Conservation (phyloP, 2,888 invertebrate species). For the Pseudoips prasinana region DNA sequence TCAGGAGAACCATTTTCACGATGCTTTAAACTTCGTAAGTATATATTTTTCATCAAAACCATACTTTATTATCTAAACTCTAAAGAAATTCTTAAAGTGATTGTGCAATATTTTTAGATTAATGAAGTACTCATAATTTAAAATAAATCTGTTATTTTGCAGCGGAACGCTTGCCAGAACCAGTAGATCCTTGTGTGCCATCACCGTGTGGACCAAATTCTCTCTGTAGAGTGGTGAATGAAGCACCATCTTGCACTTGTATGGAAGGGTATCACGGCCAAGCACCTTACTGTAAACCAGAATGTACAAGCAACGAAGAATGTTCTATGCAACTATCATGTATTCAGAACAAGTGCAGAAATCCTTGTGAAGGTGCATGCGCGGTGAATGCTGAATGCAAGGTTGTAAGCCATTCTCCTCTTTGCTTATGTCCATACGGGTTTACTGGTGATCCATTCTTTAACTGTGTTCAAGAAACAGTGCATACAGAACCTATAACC, state of each 20-base stretch:
- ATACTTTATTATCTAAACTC: too few species aligned
- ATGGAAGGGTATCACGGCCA: constrained; percentile 85
- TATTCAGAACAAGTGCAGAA: constrained; percentile 88
- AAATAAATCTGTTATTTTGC: constrained; percentile 24
- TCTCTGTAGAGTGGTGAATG: constrained; percentile 85
- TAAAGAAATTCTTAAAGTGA: too few species aligned
- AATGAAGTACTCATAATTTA: too few species aligned
- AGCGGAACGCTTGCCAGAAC: constrained; percentile 76
- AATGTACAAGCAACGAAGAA: constrained; percentile 90
- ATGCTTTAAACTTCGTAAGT: constrained; percentile 81
- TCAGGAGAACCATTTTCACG: constrained; percentile 86
- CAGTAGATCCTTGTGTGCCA: constrained; percentile 86
- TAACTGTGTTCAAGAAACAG: constrained; percentile 75
- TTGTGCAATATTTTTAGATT: too few species aligned
- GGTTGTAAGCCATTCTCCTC: constrained; percentile 89
- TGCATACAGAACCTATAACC: constrained; percentile 54
- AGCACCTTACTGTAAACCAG: constrained; percentile 89
- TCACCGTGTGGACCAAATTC: constrained; percentile 91
- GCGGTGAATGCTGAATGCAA: constrained; percentile 88
- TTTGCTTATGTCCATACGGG: constrained; percentile 86
- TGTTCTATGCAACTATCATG: constrained; percentile 87
- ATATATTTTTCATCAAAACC: constrained; percentile 2
- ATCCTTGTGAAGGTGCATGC: constrained; percentile 88
- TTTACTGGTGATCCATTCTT: constrained; percentile 90
- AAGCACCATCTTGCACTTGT: constrained; percentile 89